Conservation (phyloP, 2,113 vertebrate genomes). For the Pelmatolapia mariae region DNA sequence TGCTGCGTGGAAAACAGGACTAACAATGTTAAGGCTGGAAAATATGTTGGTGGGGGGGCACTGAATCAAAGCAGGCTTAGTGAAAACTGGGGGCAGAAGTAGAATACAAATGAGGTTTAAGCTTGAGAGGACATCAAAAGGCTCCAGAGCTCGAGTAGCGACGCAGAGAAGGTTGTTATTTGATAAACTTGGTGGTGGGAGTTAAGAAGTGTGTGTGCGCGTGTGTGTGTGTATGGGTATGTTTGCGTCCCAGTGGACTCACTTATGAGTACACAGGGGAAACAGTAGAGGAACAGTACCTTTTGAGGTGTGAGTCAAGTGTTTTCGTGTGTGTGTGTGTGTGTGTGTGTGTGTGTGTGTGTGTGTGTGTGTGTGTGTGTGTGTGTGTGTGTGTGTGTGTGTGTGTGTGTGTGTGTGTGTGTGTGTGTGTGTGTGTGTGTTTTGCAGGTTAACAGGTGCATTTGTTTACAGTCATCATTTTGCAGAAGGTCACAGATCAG, state of each 20-base stretch:
- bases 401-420: not conserved
- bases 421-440: not conserved
- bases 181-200: slow-evolving; percentile 24
- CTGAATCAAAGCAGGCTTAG: slow-evolving; percentile 35
- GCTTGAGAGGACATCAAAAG: slow-evolving; percentile 40
- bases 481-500: slow-evolving; percentile 1
- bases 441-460: not conserved
- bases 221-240: not conserved
- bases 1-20: slow-evolving; percentile 41
- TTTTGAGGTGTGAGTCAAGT: not conserved
- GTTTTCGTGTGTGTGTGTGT: not conserved
- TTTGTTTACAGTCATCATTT: slow-evolving; percentile 1
- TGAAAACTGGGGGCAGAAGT: not conserved
- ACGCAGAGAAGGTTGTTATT: slow-evolving; percentile 25
- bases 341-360: not conserved
- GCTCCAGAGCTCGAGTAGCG: not conserved
- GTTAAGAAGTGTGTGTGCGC: not conserved
- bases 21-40: slow-evolving; percentile 37
- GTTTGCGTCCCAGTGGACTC: slow-evolving; percentile 9
- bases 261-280: not conserved
- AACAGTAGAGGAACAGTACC: not conserved
- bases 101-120: slow-evolving; percentile 47
- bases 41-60: slow-evolving; percentile 12
- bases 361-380: not conserved
- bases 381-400: not conserved